Evolutionary conservation across 1,140 invertebrate species (phyloP), one percentile per base, ranked within the genome.

Genomic region (Papilio dardanus): DNA sequence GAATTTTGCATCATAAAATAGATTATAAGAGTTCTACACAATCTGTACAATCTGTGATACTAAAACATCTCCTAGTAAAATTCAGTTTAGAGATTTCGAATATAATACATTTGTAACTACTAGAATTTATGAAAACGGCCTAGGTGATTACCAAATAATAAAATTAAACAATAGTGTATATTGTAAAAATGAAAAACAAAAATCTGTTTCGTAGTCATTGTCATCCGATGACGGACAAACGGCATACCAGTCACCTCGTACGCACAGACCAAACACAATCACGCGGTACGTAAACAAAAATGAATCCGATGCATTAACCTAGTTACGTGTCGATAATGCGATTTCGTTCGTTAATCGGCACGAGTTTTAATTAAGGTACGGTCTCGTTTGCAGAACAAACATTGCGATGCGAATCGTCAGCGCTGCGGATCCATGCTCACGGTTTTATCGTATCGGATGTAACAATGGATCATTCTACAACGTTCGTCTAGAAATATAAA

Each of bases 281-380:
- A 74, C 76, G 58, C 7, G 46, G 33, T 74, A 76, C 74, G 74
- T 76, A 84, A 82, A 83, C 81, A 83, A 81, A 81, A 79, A 79
- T 75, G 78, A 88, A 86, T 88, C 76, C 76, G 81, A 80, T 83
- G 79, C 84, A 90, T 88, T 88, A 88, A 83, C 85, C 84, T 79
- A 83, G 82, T 88, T 86, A 83, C 80, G 79, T 79, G 79, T 80
- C 81, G 79, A 83, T 85, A 85, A 85, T 83, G 80, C 77, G 82
- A 88, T 86, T 88, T 83, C 79, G 73, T 78, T 80, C 71, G 79
- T 81, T 82, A 83, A 85, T 83, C 76, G 79, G 79, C 82, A 74
- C 74, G 71, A 73, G 74, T 82, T 86, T 89, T 88, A 91, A 91
- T 91, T 89, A 91, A 88, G 81, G 83, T 78, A 78, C 82, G 74